Evolutionary conservation across 2,888 invertebrate genomes (phyloP), one percentile per base, ranked within the genome.

Genomic region (Zele albiditarsus): DNA sequence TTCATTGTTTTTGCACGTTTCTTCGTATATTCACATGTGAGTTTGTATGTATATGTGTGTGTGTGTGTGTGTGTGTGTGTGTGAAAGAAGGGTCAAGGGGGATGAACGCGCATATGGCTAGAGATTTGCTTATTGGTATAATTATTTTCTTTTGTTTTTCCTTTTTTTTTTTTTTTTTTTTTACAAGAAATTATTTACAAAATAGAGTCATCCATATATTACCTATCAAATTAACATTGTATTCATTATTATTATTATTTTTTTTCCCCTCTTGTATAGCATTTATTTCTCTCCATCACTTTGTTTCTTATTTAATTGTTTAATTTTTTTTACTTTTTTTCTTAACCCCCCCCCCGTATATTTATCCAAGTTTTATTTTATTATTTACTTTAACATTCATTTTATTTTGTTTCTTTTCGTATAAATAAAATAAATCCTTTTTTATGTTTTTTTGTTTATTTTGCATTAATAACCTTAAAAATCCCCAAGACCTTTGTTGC

Each of bases 121-220:
- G 6, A 53, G 20, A 20, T 53, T 53, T 53, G 20, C 53, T 53
- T 53, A 53, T 53, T 53, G 20, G n/a, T 70, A 58, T 63, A 70
- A 68, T 62, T 66, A 65, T 49, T 69, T 69, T 10, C 46, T 69
- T 16, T 67, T 60, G 8, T 60, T 67, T 38, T 68, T 62, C 16
- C 49, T 65, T 63, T 63, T 28, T 20, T 25, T 60, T 60, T n/a
- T 10, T 16, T 23, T 20, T 33, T 42, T 38, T 71, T 67, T 66
- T 86, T 86, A 87, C 87, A 85, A 88, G 88, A 88, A 87, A 85
- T 87, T 88, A 88, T 88, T 86, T 88, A 88, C 88, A 88, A 88
- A 88, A 88, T 88, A 88, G 87, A 87, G 87, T 85, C 82, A 84
- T 88, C 84, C 85, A 86, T 87, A 87, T 88, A 88, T 87, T 88